Conservation (phyloP, 1,140 invertebrate species). For the Physella acuta region DNA sequence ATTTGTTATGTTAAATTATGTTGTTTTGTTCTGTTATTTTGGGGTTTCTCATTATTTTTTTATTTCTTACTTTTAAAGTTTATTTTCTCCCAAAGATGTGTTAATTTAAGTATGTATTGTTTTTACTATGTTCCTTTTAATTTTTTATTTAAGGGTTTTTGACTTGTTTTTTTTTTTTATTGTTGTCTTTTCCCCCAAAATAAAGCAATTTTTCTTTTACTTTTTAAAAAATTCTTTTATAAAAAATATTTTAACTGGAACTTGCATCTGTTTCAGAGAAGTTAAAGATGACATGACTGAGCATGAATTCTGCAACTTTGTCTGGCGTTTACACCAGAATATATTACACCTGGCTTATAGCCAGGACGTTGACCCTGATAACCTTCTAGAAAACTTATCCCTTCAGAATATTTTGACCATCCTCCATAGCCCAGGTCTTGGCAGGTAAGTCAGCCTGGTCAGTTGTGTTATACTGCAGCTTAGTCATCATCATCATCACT, state of each 20-base stretch:
- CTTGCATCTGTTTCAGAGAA: constrained; percentile 19
- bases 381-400: constrained; percentile 7
- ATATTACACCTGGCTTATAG: constrained; percentile 17
- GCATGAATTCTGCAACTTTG: constrained; percentile 22
- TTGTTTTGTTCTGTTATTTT: neutral
- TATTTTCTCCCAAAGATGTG: neutral
- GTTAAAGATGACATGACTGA: constrained; percentile 14
- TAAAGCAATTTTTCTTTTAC: too few species aligned
- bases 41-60: neutral
- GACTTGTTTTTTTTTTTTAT: neutral
- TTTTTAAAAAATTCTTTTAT: too few species aligned
- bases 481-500: too few species aligned
- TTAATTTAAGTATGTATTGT: neutral
- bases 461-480: too few species aligned
- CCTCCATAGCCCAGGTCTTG: neutral
- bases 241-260: too few species aligned
- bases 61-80: neutral
- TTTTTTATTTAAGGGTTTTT: neutral
- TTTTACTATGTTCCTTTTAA: neutral
- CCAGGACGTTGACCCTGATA: constrained; percentile 7
- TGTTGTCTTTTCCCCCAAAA: neutral
- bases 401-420: constrained; percentile 19
- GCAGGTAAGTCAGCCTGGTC: constrained; percentile 13
- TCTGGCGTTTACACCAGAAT: constrained; percentile 24
- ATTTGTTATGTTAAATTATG: too few species aligned